Conservation (phyloP, 2,888 invertebrate species). For the Sthenelais limicola region DNA sequence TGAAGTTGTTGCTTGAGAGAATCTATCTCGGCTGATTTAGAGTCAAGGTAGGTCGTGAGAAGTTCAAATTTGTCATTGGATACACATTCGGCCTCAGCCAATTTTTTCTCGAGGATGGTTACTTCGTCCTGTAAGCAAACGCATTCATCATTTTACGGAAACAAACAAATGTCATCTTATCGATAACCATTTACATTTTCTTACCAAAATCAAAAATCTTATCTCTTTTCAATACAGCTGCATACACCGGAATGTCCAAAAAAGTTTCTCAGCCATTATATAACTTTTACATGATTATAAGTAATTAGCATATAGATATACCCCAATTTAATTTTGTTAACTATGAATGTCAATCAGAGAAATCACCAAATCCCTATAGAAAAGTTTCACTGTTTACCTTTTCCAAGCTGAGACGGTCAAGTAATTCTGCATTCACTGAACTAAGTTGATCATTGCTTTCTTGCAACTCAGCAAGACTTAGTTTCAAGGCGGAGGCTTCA, state of each 20-base stretch:
- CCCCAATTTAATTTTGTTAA: not conserved
- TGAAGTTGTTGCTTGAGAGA: not conserved
- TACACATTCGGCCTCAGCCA: conserved; percentile 22
- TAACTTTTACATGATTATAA: no score
- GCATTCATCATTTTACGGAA: no score
- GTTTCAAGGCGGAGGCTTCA: conserved; percentile 10
- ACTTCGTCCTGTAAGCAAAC: conserved; percentile 26
- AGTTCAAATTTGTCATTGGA: conserved; percentile 31
- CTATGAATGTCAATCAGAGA: not conserved
- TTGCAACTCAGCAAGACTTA: not conserved
- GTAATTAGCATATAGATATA: not conserved
- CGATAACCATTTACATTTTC: no score
- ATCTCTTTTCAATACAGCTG: no score
- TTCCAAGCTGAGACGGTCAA: conserved; percentile 11
- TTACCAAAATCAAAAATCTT: no score
- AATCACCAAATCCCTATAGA: not conserved
- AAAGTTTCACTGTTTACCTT: conserved; percentile 2
- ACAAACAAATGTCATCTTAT: no score
- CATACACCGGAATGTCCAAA: no score
- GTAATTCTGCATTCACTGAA: conserved; percentile 6
- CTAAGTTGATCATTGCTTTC: conserved; percentile 11
- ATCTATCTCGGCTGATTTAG: conserved; percentile 17
- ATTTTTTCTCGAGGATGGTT: conserved; percentile 23
- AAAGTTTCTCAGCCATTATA: no score
- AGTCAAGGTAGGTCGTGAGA: conserved; percentile 25